Evolutionary conservation across 53 echinoderm and acorn worm genomes (phyloP), one percentile per base, ranked within the genome.

Genomic region (Astropecten irregularis): DNA sequence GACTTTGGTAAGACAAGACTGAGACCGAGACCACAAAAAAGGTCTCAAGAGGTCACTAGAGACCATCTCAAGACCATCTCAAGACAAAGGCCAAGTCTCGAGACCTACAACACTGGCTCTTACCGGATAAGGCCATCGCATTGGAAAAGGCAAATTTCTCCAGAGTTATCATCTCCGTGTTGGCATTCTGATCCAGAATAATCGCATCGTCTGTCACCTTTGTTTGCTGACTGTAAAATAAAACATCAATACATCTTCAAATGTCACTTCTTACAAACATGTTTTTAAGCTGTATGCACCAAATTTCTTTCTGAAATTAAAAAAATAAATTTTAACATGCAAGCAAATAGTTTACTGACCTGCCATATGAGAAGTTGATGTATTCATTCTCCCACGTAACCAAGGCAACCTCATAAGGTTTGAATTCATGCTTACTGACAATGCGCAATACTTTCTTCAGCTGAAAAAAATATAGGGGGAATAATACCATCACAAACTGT

Each of bases 91-190:
- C n/a, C n/a, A n/a, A n/a, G n/a, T n/a, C n/a, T n/a, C n/a, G n/a
- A n/a, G n/a, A n/a, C n/a, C n/a, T n/a, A n/a, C n/a, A n/a, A n/a
- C n/a, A n/a, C n/a, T n/a, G n/a, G n/a, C n/a, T n/a, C 26, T 44
- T 64, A 66, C 67, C 54, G 51, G 83, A 66, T 37, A 66, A 68
- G 64, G 40, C 67, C 72, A 95, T 93, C 9, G 95, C 92, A 81
- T 95, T 95, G 37, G 95, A 93, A 54, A 93, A 87, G 0, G 95
- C 91, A 91, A 95, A 95, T 61, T 95, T 95, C 49, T 95, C 93
- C 32, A 95, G 49, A 8, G 77, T 69, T 15, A 72, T 76, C 22
- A 64, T 72, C 31, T 90, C 76, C n/a, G 84, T 35, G 37, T 88
- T 32, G 36, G 44, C 51, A 25, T 39, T 63, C n/a, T 40, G 63